phyloP scores from a whole-genome alignment of 2,113 vertebrate species.

The Ammodytes marinus region DNA sequence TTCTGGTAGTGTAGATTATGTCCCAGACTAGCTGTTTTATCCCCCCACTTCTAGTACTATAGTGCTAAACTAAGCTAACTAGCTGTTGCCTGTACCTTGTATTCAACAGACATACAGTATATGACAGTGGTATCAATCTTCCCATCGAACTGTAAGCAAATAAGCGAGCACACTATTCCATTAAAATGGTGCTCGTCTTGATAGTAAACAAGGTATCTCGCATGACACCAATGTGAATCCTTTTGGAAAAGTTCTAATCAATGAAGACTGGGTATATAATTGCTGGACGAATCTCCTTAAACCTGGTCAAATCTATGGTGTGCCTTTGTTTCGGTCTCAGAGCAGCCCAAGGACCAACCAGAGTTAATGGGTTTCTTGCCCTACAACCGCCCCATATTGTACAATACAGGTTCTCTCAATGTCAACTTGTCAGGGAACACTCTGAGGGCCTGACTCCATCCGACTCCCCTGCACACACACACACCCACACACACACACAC shows the following conservation, averaged over 20 bases:
- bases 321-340: slow-evolving; percentile 13
- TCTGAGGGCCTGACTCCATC: slow-evolving; percentile 63
- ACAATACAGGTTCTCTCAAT: slow-evolving; percentile 67
- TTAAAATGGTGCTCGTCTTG: neutral
- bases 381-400: slow-evolving; percentile 67
- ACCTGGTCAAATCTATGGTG: neutral
- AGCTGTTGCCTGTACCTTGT: neutral
- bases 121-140: neutral
- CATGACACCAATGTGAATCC: no score
- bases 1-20: neutral
- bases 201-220: neutral
- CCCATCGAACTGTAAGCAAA: no score
- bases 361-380: slow-evolving; percentile 68
- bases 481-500: slow-evolving; percentile 9
- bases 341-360: slow-evolving; percentile 26
- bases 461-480: slow-evolving; percentile 41
- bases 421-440: slow-evolving; percentile 69
- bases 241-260: neutral
- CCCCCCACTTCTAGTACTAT: neutral
- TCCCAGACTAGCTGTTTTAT: neutral
- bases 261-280: neutral
- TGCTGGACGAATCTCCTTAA: neutral
- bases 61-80: neutral
- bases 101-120: neutral
- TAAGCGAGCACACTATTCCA: neutral